These are phyloP conservation scores for Atrina japonica DNA, from an alignment of 2,888 invertebrate species.

Conservation along the genomic window DNA sequence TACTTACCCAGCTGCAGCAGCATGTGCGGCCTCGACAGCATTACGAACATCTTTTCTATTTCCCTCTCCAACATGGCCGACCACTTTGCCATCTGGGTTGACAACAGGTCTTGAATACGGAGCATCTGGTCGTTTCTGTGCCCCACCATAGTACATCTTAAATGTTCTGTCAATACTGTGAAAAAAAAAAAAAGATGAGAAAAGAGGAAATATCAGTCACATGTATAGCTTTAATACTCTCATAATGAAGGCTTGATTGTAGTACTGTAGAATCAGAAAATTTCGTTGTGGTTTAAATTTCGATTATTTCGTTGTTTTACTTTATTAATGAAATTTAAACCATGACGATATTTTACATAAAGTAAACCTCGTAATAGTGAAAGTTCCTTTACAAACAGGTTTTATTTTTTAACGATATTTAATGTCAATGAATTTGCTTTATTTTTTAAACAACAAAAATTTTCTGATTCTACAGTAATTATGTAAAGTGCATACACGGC, in stretches of 20 bases:
- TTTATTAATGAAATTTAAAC: no score
- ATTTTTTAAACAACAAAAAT: no score
- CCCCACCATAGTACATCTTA: constrained; percentile 82
- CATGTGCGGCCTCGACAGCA: constrained; percentile 82
- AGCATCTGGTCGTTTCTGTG: constrained; percentile 82
- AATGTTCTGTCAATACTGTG: constrained; percentile 80
- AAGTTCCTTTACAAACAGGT: no score
- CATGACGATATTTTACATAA: no score
- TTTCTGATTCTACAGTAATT: no score
- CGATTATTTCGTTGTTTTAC: no score
- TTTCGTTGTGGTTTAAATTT: no score
- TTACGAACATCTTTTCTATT: constrained; percentile 81
- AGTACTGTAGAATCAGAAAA: no score
- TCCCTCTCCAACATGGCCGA: constrained; percentile 79
- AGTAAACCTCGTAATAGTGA: not conserved
- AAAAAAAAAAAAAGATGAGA: constrained; percentile 8
- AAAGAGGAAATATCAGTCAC: not conserved
- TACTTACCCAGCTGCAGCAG: constrained; percentile 81
- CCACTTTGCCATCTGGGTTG: constrained; percentile 69
- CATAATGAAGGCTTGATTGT: not conserved
- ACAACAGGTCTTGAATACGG: constrained; percentile 78
- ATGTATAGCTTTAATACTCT: not conserved
- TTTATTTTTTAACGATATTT: no score
- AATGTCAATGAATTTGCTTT: no score
- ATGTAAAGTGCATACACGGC: no score